Evolutionary conservation across 2,888 invertebrate genomes (phyloP).

Genomic region (Eretmocerus hayati): DNA sequence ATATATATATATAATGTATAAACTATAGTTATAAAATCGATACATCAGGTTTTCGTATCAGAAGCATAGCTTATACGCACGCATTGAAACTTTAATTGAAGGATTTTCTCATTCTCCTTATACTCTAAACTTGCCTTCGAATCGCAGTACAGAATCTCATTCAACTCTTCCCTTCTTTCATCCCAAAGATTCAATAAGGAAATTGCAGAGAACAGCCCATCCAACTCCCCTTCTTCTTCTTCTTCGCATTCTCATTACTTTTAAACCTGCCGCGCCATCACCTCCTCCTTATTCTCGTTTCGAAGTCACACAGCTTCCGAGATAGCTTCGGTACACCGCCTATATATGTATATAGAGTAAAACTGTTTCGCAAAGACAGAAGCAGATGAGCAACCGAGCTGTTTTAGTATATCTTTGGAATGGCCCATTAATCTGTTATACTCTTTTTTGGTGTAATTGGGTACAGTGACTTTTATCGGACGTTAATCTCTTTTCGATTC

Average conservation of each 20-base stretch:
- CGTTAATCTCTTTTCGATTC: constrained; percentile 18
- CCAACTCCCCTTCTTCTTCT: neutral
- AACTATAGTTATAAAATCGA: no score
- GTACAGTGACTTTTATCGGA: constrained; percentile 14
- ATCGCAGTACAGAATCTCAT: constrained; percentile 1
- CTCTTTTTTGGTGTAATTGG: constrained; percentile 15
- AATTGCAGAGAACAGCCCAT: constrained; percentile 3
- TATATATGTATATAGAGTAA: no score
- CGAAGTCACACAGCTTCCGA: no score
- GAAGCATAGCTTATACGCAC: no score
- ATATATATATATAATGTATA: no score
- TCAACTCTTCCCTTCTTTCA: neutral
- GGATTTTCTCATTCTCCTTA: no score
- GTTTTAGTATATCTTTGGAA: neutral
- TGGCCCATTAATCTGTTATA: constrained; percentile 14
- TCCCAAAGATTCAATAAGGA: constrained; percentile 9
- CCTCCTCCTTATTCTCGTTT: no score
- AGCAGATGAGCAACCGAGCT: neutral
- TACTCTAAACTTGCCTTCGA: no score
- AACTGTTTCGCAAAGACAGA: no score
- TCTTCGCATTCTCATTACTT: constrained; percentile 7
- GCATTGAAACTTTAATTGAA: no score
- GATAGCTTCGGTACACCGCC: no score
- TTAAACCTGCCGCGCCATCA: neutral
- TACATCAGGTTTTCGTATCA: no score